phyloP scores from a whole-genome alignment of 2,888 invertebrate genomes.

The Melanostoma mellinum region DNA sequence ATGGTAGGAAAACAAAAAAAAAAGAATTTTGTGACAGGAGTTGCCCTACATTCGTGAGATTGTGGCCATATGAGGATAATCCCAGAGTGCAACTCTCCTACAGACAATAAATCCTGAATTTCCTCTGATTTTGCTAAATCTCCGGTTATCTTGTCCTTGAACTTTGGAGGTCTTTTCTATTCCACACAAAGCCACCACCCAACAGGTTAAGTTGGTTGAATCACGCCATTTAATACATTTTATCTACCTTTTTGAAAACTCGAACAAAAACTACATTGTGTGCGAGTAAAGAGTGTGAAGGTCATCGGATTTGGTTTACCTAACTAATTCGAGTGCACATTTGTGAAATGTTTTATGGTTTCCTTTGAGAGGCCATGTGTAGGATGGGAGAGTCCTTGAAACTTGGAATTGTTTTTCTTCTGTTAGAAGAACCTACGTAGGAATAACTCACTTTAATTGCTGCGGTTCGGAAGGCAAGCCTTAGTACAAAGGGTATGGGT shows the following conservation, averaged over 20 bases:
- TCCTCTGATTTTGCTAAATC: conserved; percentile 11
- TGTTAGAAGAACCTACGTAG: background rate
- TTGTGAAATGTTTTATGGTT: conserved; percentile 49
- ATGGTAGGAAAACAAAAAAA: background rate
- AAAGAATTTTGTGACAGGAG: conserved; percentile 43
- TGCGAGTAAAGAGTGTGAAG: conserved; percentile 36
- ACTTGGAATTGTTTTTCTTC: conserved; percentile 11
- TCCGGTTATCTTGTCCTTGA: conserved; percentile 29
- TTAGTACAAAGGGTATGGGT: background rate
- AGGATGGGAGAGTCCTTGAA: conserved; percentile 45
- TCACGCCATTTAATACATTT: conserved; percentile 26
- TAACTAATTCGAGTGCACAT: conserved; percentile 36
- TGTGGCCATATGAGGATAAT: conserved; percentile 25
- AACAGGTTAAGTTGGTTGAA: conserved; percentile 29
- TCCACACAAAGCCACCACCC: background rate
- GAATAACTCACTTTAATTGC: conserved; percentile 67
- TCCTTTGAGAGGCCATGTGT: conserved; percentile 36
- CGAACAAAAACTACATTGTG: background rate
- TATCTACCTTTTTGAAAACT: conserved; percentile 37
- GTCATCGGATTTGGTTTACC: conserved; percentile 38
- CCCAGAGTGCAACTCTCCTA: conserved; percentile 21
- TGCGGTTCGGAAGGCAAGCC: conserved; percentile 35
- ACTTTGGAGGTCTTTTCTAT: conserved; percentile 18
- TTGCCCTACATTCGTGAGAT: conserved; percentile 28
- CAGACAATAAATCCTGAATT: conserved; percentile 49